Evolutionary conservation across 2,888 invertebrate genomes (phyloP), one percentile per base, ranked within the genome.

Genomic region (Heliconius sara): DNA sequence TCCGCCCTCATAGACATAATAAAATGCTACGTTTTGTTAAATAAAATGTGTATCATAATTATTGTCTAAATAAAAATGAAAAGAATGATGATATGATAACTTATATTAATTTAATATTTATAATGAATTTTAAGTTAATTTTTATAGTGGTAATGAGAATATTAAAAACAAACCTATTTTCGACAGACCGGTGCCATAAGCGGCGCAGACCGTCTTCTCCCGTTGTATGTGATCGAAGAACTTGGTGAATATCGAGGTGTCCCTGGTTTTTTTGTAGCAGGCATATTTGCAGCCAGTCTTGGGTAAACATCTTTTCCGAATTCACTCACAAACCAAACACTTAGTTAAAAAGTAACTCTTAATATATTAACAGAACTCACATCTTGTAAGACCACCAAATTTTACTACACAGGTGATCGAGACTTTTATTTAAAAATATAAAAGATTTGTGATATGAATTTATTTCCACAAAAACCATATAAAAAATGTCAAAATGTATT

Each of bases 211-310:
- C 97, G 99, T 90, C 95, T 99, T 66, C 96, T 99, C 82, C 99
- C 99, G 0, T 96, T 98, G 63, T 99, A 98, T 89, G 98, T 99
- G 43, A 98, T 99, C 95, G 97, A 97, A 81, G 96, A 97, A 81
- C 96, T 99, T 88, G 97, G 98, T 0, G 89, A 96, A 73, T 94
- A 97, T 63, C 96, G 96, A 57, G 98, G 99, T 0, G 93, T 99
- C 2, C 97, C 99, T 1, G 99, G 99, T 4, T 97, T 99, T 86
- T 99, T 99, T 91, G 99, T 99, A 0, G 98, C 99, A 7, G 99
- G 99, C 30, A 98, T 99, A 81, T 99, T 99, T 91, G 98, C 99
- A 66, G 99, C 99, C 2, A 99, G 99, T 87, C 96, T 99, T 84
- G 99, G 99, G 98, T 99, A 95, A 88, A 92, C 80, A 73, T 52